Evolutionary conservation across 2,797 vertebrate species (phyloP), one percentile per base, ranked within the genome.

Genomic region (Gouania willdenowi): DNA sequence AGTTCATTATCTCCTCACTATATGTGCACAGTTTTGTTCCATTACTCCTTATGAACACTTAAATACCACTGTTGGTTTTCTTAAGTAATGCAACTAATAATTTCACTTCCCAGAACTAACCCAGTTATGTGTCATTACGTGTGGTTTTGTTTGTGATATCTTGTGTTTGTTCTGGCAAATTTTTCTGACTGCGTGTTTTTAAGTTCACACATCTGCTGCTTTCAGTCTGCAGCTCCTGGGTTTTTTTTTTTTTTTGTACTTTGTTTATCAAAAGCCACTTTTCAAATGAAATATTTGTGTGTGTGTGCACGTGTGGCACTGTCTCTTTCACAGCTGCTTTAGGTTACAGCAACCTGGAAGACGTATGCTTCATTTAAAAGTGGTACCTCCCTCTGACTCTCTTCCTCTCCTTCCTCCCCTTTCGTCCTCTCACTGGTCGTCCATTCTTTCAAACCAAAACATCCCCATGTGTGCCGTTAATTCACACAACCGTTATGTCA

Each of bases 371-470:
- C 66, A 62, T 80, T 83, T 59, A 79, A 77, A 64, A 40, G 28
- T 19, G 41, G 58, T n/a, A 30, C 68, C 75, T 66, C 71, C 75
- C 68, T 54, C 55, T 64, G 39, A 4, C 37, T 56, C 32, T 41
- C 37, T 36, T 48, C 27, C 26, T 61, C 28, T 22, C 20, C 29
- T 15, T 26, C 46, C 34, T 55, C 50, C 33, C 23, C 45, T 47
- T 41, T 41, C 43, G 20, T 55, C 43, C 49, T 47, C 45, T 71
- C 27, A 26, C 50, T 58, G 41, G 46, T 68, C 46, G 56, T 45
- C 44, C 46, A 42, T 38, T 45, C 50, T 61, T 87, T 87, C 66
- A 82, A 86, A 87, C 73, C 76, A 84, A 84, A 87, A 87, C 82
- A 86, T 82, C 78, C 66, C 58, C 66, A n/a, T 33, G 38, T 48